Evolutionary conservation across 2,888 invertebrate genomes (phyloP).

Genomic region (Eurytoma adleriae): DNA sequence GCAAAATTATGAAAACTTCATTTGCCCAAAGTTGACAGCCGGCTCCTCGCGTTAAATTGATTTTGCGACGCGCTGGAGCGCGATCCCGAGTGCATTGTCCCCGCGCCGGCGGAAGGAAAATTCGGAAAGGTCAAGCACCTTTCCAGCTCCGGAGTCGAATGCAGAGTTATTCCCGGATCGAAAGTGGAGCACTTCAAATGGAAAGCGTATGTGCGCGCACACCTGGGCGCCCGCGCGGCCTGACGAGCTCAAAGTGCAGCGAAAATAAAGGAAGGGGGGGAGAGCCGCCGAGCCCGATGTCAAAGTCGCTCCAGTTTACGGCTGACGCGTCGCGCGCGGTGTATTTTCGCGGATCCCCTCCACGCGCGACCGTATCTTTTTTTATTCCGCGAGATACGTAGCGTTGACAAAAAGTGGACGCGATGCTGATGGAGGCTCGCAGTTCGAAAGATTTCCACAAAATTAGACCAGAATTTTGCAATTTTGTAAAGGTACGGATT

Average conservation of each 20-base stretch:
- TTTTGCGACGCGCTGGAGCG: constrained; percentile 21
- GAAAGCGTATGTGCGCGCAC: constrained; percentile 15
- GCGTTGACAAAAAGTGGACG: too few relatives aligned
- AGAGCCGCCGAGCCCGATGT: constrained; percentile 4
- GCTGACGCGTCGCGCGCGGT: constrained; percentile 23
- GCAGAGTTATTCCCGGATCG: constrained; percentile 41
- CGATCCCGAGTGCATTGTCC: constrained; percentile 51
- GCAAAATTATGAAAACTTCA: not conserved
- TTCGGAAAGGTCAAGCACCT: constrained; percentile 54
- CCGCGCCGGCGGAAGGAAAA: constrained; percentile 20
- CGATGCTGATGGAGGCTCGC: too few relatives aligned
- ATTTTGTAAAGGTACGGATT: too few relatives aligned
- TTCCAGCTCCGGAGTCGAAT: not conserved
- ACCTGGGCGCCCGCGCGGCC: not conserved
- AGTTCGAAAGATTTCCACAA: too few relatives aligned
- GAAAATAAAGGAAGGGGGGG: constrained; percentile 23
- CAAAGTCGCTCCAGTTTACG: constrained; percentile 55
- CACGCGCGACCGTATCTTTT: constrained; percentile 11
- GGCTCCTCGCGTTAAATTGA: constrained; percentile 29
- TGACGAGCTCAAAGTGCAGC: constrained; percentile 37
- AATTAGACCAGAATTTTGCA: too few relatives aligned
- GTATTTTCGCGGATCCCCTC: too few relatives aligned
- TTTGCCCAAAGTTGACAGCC: too few relatives aligned
- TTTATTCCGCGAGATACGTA: constrained; percentile 5
- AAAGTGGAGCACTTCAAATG: constrained; percentile 49